Conservation (phyloP, 2,888 invertebrate genomes). For the Cephonodes hylas region DNA sequence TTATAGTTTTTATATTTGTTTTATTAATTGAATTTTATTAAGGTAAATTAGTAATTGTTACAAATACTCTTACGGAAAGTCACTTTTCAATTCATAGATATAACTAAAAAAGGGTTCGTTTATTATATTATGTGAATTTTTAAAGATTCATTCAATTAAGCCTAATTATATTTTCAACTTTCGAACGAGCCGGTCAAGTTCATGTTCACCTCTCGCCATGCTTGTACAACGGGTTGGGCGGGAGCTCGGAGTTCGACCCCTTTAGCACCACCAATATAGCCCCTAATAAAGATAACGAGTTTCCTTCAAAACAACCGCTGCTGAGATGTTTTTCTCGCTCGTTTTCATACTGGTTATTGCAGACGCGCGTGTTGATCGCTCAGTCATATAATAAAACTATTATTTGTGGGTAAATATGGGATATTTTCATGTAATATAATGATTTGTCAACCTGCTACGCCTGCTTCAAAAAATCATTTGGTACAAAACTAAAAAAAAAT, state of each 20-base stretch:
- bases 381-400: neutral
- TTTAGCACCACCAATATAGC: slow-evolving; percentile 35
- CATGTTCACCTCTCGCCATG: neutral
- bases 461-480: no score
- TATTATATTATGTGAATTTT: no score
- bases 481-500: no score
- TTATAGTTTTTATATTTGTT: no score
- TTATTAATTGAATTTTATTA: no score
- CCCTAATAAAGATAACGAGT: slow-evolving; percentile 49
- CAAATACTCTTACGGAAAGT: no score
- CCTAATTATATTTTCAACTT: neutral
- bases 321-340: slow-evolving; percentile 37
- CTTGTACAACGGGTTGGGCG: no score
- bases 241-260: neutral
- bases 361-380: neutral
- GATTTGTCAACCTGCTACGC: no score
- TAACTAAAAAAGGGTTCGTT: no score
- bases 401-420: neutral
- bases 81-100: no score
- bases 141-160: no score
- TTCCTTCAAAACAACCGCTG: slow-evolving; percentile 42
- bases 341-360: neutral
- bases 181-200: neutral
- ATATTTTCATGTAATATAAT: neutral
- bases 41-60: no score